A percentile compares a stretch with the other conserved stretches of the same genome.
phyloP scores from a whole-genome alignment of 1,140 invertebrate genomes.

The Chionoecetes opilio region DNA sequence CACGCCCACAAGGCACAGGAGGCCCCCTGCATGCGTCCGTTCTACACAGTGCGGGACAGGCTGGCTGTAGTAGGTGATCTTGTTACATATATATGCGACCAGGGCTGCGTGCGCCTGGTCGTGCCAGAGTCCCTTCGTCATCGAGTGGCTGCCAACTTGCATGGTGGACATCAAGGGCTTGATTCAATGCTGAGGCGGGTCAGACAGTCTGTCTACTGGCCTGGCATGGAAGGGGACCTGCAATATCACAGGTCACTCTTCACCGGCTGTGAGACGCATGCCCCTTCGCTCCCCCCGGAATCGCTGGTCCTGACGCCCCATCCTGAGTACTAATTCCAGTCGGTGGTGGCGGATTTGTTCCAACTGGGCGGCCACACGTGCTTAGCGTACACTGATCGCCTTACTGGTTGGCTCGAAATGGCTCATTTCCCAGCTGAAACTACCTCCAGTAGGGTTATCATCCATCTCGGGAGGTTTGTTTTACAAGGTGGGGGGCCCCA shows the following conservation, averaged over 20 bases:
- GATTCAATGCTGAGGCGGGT: neutral
- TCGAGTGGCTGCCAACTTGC: neutral
- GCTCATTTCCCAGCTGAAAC: too few relatives aligned
- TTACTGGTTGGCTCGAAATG: slow-evolving; percentile 32
- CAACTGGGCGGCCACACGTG: slow-evolving; percentile 51
- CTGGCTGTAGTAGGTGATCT: neutral
- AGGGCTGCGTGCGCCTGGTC: neutral
- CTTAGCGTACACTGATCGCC: slow-evolving; percentile 8
- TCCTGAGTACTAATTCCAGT: neutral
- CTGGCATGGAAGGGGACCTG: slow-evolving; percentile 33
- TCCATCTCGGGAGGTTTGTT: too few relatives aligned
- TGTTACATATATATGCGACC: neutral
- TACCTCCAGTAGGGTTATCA: too few relatives aligned
- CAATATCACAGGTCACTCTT: neutral
- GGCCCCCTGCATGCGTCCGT: neutral
- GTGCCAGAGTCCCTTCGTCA: neutral
- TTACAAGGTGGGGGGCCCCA: too few relatives aligned
- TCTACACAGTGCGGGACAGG: slow-evolving; percentile 24
- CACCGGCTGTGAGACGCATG: neutral
- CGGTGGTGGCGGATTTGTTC: slow-evolving; percentile 10
- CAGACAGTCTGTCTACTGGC: slow-evolving; percentile 32
- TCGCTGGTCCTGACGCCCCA: neutral
- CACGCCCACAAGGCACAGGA: neutral
- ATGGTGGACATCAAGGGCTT: slow-evolving; percentile 28
- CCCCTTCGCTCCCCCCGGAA: neutral